phyloP scores from a whole-genome alignment of 2,113 vertebrate species.

The Noctilio leporinus region DNA sequence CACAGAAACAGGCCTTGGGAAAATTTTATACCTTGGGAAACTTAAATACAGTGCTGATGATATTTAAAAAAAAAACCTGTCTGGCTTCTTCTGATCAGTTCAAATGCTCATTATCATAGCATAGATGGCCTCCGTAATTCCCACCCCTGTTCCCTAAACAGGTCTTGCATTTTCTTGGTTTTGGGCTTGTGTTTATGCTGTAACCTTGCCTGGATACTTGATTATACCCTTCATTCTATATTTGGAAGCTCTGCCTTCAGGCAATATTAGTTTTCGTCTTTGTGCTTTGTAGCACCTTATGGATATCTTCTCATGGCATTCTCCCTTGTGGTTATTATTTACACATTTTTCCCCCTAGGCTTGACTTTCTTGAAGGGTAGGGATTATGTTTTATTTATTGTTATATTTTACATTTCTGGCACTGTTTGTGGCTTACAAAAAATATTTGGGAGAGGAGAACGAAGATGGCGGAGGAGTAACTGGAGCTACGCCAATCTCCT shows the following conservation, averaged over 20 bases:
- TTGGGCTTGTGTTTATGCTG: neutral
- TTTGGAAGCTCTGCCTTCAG: neutral
- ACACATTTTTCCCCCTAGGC: neutral
- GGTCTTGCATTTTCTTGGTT: neutral
- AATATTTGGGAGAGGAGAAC: neutral
- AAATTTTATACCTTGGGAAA: neutral
- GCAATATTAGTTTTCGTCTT: neutral
- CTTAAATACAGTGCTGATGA: neutral
- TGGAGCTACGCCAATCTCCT: too few relatives aligned
- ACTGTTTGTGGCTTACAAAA: neutral
- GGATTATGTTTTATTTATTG: neutral
- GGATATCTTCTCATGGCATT: neutral
- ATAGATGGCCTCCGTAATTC: neutral
- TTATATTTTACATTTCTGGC: neutral
- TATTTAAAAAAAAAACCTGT: neutral
- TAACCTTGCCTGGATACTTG: neutral
- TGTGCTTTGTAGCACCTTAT: neutral
- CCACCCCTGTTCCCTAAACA: neutral
- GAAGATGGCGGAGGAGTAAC: too few relatives aligned
- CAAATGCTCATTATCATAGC: neutral
- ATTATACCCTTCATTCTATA: neutral
- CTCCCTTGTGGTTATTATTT: neutral
- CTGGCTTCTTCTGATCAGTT: neutral
- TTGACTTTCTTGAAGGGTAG: neutral
- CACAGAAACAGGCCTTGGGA: neutral